A percentile compares a stretch with the other conserved stretches of the same genome.
Evolutionary conservation across 2,888 invertebrate genomes (phyloP).

Genomic region (Aricia artaxerxes): DNA sequence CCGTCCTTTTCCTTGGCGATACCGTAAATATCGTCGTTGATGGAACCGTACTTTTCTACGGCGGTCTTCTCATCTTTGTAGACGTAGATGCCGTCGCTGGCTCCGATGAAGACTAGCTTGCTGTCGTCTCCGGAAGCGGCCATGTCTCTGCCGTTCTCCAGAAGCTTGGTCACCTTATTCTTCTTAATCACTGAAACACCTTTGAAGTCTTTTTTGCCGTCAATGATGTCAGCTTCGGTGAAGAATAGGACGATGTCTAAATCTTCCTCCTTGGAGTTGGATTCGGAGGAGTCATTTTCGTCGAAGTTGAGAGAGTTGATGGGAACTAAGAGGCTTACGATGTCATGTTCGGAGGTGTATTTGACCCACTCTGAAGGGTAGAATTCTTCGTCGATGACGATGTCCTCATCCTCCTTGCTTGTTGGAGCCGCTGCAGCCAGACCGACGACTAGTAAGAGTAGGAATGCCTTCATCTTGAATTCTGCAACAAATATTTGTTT

Average conservation of each 20-base stretch:
- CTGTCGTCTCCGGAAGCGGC: slow-evolving; percentile 49
- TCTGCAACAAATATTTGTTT: slow-evolving; percentile 2
- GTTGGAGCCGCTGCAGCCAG: neutral
- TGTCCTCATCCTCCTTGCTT: slow-evolving; percentile 31
- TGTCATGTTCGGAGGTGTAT: slow-evolving; percentile 43
- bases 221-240: slow-evolving; percentile 44
- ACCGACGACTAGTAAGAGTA: slow-evolving; percentile 6
- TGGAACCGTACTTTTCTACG: slow-evolving; percentile 45
- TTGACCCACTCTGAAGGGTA: slow-evolving; percentile 36
- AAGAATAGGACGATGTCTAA: slow-evolving; percentile 41
- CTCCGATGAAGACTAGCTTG: slow-evolving; percentile 52
- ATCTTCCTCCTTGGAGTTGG: slow-evolving; percentile 37
- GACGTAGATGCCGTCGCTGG: slow-evolving; percentile 54
- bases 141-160: slow-evolving; percentile 52
- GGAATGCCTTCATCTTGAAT: slow-evolving; percentile 9
- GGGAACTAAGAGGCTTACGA: slow-evolving; percentile 43
- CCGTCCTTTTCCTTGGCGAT: slow-evolving; percentile 40
- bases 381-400: slow-evolving; percentile 38
- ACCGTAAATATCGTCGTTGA: slow-evolving; percentile 45
- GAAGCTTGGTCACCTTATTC: slow-evolving; percentile 46
- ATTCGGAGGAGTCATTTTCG: slow-evolving; percentile 33
- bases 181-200: slow-evolving; percentile 50
- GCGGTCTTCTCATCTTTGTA: slow-evolving; percentile 45
- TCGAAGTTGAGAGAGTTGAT: slow-evolving; percentile 43
- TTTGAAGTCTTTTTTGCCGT: slow-evolving; percentile 41